These are phyloP conservation scores for Polylopha cassiicola DNA, from an alignment of 2,888 invertebrate species.

Conservation along the genomic window DNA sequence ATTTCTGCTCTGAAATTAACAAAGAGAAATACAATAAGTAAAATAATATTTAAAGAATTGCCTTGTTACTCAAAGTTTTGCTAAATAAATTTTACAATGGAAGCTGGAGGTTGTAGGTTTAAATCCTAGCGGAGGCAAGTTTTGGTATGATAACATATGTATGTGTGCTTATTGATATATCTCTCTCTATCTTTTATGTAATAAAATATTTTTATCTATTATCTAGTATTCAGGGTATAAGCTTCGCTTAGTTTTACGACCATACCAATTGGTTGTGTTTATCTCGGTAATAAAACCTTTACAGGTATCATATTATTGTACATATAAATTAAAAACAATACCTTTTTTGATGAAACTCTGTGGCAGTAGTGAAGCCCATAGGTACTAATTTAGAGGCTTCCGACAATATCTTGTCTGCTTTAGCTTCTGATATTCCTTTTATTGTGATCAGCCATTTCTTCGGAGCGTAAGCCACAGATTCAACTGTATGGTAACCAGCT, in stretches of 20 bases:
- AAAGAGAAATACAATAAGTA: not conserved
- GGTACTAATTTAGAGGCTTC: conserved; percentile 96
- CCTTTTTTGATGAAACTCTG: conserved; percentile 96
- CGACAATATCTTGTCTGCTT: conserved; percentile 94
- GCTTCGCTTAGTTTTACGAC: too few relatives aligned
- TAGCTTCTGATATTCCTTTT: conserved; percentile 98
- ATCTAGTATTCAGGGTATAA: too few relatives aligned
- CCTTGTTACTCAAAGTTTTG: not conserved
- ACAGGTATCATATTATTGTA: too few relatives aligned
- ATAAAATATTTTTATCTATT: too few relatives aligned
- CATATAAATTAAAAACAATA: conserved; percentile 32
- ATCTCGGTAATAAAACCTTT: too few relatives aligned
- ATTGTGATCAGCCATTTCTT: conserved; percentile 92
- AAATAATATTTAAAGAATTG: conserved; percentile 5
- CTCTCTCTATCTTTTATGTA: too few relatives aligned
- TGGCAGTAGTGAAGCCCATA: conserved; percentile 99
- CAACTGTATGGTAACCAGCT: conserved; percentile 96
- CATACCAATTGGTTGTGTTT: too few relatives aligned
- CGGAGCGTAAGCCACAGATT: conserved; percentile 95
- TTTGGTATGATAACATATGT: too few relatives aligned
- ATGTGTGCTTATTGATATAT: too few relatives aligned
- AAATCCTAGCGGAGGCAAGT: too few relatives aligned
- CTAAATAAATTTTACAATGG: too few relatives aligned
- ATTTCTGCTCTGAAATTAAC: conserved; percentile 85
- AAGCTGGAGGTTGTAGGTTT: too few relatives aligned